These are phyloP conservation scores for Eupleurogrammus muticus DNA, from an alignment of 2,797 vertebrate species.

Conservation along the genomic window DNA sequence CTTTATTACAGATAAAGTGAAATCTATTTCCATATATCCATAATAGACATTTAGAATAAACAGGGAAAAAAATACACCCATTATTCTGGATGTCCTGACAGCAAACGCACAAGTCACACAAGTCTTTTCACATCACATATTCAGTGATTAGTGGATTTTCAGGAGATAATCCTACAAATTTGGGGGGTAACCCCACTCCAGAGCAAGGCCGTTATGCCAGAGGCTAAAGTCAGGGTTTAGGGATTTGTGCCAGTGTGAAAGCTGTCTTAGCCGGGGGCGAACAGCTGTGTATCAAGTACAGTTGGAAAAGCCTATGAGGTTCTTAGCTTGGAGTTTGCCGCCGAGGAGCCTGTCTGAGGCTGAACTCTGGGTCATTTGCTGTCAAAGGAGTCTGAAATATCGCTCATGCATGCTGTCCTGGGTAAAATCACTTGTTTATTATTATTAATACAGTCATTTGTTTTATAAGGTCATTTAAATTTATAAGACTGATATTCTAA, in stretches of 20 bases:
- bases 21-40: no score
- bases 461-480: no score
- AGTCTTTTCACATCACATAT: no score
- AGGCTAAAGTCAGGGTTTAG: no score
- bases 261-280: no score
- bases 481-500: no score
- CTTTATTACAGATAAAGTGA: not conserved
- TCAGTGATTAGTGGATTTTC: no score
- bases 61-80: not conserved
- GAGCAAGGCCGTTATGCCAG: no score
- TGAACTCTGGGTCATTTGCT: not conserved
- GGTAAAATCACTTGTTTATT: not conserved
- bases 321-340: not conserved
- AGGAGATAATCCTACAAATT: no score
- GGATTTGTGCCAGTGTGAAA: no score
- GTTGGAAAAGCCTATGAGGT: not conserved
- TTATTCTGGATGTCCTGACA: not conserved
- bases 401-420: not conserved
- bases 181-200: no score
- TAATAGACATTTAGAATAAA: not conserved
- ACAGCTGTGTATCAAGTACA: no score
- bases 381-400: not conserved
- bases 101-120: not conserved
- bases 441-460: not conserved
- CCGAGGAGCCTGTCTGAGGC: not conserved